Evolutionary conservation across 2,888 invertebrate species (phyloP).

Genomic region (Leucozona laternaria): DNA sequence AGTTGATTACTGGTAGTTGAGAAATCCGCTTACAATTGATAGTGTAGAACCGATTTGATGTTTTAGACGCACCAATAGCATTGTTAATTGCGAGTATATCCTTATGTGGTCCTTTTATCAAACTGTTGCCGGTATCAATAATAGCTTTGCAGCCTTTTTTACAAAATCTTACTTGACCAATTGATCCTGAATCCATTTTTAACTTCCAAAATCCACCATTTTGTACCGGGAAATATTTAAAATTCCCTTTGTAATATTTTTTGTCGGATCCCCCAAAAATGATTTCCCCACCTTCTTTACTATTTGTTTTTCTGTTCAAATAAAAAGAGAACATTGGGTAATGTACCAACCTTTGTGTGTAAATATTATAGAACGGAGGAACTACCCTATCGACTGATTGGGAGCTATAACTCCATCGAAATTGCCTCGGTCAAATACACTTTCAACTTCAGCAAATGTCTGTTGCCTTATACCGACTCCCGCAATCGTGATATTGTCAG

Average conservation of each 20-base stretch:
- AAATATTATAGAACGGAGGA: too few species aligned
- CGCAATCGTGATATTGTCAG: neutral
- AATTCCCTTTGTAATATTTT: neutral
- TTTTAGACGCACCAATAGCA: neutral
- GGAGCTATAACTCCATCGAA: too few species aligned
- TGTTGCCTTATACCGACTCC: neutral
- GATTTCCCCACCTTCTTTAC: neutral
- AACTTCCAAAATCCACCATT: neutral
- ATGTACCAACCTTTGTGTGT: too few species aligned
- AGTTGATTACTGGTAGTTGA: neutral
- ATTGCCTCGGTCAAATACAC: too few species aligned
- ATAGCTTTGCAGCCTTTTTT: neutral
- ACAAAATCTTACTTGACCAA: neutral
- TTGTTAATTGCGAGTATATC: neutral
- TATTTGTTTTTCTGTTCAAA: too few species aligned
- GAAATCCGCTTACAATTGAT: neutral
- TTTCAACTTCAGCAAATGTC: too few species aligned
- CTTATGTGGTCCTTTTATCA: neutral
- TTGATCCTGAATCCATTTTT: neutral
- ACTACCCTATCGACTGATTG: too few species aligned
- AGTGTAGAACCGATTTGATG: neutral
- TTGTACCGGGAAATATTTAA: too few species aligned
- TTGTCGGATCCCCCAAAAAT: neutral
- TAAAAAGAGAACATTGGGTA: too few species aligned
- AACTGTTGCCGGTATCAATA: neutral